Evolutionary conservation across 2,797 vertebrate genomes (phyloP), one percentile per base, ranked within the genome.

Genomic region (Sebastes cheni): DNA sequence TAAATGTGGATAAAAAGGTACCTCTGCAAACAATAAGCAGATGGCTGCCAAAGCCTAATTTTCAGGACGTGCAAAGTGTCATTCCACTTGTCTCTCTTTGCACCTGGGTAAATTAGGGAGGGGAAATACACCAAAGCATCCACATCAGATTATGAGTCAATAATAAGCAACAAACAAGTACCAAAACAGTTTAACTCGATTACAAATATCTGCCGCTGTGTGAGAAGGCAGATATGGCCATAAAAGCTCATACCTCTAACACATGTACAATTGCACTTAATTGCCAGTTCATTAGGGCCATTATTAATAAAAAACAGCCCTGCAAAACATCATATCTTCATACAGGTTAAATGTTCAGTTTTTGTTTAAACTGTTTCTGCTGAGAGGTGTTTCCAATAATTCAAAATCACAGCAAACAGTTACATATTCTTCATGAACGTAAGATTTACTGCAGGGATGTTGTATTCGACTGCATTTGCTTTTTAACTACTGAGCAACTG

Each of bases 1-100:
- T 72, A 61, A 65, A 80, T 54, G 30, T 2, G 32, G 12, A n/a
- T 81, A 66, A 72, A 60, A 1, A 13, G 4, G 0, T 61, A 84
- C 62, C 59, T 80, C 14, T 72, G 25, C 3, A 80, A 66, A 4
- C 5, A 66, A 56, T 23, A 22, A 52, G 34, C 14, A 54, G 60
- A 52, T 13, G 25, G 16, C 56, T 67, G 25, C 29, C 20, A 62
- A 34, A 58, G 16, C 10, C 55, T 30, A 29, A 23, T 52, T 58
- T 81, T 77, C 46, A 84, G 10, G 39, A 67, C 1, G 1, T 42
- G 32, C 7, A 9, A 76, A 66, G 4, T 18, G 14, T 75, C 70
- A 76, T 83, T 83, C 8, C 60, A 73, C 11, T 68, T 62, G 13
- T 69, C 20, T 58, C 7, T 73, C 62, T 65, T n/a, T 71, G 59